These are phyloP conservation scores for Aptenodytes forsteri DNA, from an alignment of 2,113 vertebrate species.

Conservation along the genomic window DNA sequence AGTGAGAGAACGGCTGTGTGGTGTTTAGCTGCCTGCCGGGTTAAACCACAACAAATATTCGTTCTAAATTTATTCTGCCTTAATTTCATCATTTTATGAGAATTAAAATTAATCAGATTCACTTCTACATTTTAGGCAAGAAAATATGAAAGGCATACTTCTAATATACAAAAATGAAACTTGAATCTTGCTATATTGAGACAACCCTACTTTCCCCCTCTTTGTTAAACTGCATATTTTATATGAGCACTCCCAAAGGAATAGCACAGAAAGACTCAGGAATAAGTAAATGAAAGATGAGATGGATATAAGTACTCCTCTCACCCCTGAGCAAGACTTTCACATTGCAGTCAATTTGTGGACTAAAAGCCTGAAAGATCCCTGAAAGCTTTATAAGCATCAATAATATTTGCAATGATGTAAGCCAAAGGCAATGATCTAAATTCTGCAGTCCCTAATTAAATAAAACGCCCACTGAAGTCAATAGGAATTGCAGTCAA, in stretches of 20 bases:
- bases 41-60: background rate
- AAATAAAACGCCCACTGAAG: constrained; percentile 1
- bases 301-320: constrained; percentile 22
- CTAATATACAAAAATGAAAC: background rate
- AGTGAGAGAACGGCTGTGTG: too few relatives aligned
- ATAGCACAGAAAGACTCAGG: constrained; percentile 4
- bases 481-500: background rate
- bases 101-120: constrained; percentile 28
- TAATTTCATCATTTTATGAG: background rate
- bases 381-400: constrained; percentile 46
- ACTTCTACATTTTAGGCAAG: background rate
- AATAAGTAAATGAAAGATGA: constrained; percentile 49
- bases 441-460: constrained; percentile 30
- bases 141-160: background rate
- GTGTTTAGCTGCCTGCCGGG: too few relatives aligned
- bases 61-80: background rate
- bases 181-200: background rate
- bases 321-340: background rate
- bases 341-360: constrained; percentile 34
- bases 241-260: constrained; percentile 25
- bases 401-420: constrained; percentile 42
- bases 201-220: background rate
- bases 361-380: constrained; percentile 55
- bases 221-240: constrained; percentile 17
- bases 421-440: constrained; percentile 46